These are phyloP conservation scores for Megaptera novaeangliae DNA, from an alignment of 2,113 vertebrate species.

Conservation along the genomic window DNA sequence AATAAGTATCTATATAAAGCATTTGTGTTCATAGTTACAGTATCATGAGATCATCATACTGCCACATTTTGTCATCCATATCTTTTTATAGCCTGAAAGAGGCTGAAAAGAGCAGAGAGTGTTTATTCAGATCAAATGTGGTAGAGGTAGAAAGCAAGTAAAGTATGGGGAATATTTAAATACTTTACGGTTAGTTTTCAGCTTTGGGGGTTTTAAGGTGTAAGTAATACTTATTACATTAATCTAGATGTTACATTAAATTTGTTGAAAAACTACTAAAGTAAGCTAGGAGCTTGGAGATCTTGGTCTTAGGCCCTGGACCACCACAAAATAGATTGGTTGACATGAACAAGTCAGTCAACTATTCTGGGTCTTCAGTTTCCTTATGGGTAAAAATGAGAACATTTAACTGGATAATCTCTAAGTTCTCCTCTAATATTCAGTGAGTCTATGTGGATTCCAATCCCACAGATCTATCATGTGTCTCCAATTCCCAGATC, in stretches of 20 bases:
- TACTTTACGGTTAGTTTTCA: conserved; percentile 1
- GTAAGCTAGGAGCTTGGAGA: neutral
- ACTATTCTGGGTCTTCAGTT: neutral
- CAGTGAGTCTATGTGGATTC: neutral
- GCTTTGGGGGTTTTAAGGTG: neutral
- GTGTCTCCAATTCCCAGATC: neutral
- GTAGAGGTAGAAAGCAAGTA: neutral
- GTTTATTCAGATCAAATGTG: neutral
- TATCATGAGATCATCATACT: neutral
- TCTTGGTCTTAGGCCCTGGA: neutral
- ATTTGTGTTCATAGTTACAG: neutral
- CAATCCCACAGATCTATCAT: neutral
- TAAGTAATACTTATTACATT: neutral
- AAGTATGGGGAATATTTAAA: neutral
- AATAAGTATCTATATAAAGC: neutral
- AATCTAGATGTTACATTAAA: neutral
- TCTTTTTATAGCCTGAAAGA: conserved; percentile 1
- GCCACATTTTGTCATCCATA: neutral
- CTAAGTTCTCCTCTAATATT: neutral
- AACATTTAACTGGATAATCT: neutral
- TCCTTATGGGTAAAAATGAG: neutral
- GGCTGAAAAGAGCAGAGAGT: neutral
- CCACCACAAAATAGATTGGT: neutral
- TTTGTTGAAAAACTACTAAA: neutral
- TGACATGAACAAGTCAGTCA: neutral